Percentiles rank a stretch among this genome's conserved stretches.
Evolutionary conservation across 2,797 vertebrate genomes (phyloP).

Genomic region (Gephyroberyx darwinii): DNA sequence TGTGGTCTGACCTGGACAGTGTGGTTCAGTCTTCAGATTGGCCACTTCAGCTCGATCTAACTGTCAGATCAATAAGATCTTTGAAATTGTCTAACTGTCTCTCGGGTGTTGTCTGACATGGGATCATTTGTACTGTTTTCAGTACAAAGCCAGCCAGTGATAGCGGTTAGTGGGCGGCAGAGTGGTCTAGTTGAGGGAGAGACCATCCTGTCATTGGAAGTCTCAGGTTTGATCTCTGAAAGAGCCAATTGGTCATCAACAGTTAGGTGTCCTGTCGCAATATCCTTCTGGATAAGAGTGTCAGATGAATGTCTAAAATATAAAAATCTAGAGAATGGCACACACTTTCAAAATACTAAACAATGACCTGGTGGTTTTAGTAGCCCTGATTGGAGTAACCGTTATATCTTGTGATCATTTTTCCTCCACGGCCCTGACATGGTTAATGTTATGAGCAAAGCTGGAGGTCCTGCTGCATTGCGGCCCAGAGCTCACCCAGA

Average conservation of each 20-base stretch:
- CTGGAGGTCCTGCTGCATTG: constrained; percentile 12
- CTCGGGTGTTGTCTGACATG: constrained; percentile 52
- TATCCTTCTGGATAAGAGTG: not conserved
- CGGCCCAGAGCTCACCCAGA: constrained; percentile 8
- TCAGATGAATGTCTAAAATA: not conserved
- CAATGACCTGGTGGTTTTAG: not conserved
- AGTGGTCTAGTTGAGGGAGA: constrained; percentile 24
- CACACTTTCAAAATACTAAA: not conserved
- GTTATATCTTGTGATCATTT: not conserved
- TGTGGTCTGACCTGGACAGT: constrained; percentile 5
- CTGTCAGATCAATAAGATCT: constrained; percentile 60
- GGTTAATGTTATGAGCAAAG: not conserved
- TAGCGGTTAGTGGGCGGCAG: constrained; percentile 5
- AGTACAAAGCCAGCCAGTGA: constrained; percentile 32
- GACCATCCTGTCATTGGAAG: not conserved
- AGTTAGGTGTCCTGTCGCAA: not conserved
- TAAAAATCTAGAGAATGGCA: not conserved
- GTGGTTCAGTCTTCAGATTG: constrained; percentile 30
- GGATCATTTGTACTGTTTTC: constrained; percentile 44
- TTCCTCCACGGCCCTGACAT: not conserved
- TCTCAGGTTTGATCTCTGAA: not conserved
- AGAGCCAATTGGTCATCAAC: not conserved
- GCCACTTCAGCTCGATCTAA: constrained; percentile 43
- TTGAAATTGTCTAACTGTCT: constrained; percentile 44
- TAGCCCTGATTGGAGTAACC: constrained; percentile 7